Evolutionary conservation across 2,888 invertebrate genomes (phyloP).

Genomic region (Drosophila antonietae): DNA sequence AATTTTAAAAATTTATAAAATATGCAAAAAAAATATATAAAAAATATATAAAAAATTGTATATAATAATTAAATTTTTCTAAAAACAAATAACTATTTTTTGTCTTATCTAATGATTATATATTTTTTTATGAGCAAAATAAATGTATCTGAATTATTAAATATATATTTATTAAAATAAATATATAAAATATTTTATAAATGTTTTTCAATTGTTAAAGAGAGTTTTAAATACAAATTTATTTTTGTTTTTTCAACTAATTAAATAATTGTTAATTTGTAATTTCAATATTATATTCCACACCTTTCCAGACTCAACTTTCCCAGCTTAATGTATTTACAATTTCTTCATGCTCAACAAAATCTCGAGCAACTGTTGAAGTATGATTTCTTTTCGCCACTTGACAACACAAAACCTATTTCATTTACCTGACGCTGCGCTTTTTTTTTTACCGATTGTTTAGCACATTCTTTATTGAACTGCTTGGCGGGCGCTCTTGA

Average conservation of each 20-base stretch:
- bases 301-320: neutral
- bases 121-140: neutral
- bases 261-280: neutral
- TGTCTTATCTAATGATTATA: no score
- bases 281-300: neutral
- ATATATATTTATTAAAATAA: neutral
- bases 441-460: constrained; percentile 30
- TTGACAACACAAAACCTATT: constrained; percentile 10
- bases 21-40: no score
- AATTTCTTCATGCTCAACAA: neutral
- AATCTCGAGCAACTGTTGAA: constrained; percentile 1
- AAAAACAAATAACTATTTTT: no score
- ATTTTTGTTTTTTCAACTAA: no score
- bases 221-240: no score
- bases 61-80: no score
- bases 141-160: no score
- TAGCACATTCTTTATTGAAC: constrained; percentile 63
- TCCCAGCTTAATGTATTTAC: neutral
- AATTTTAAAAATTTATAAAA: no score
- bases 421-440: neutral
- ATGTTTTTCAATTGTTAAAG: no score
- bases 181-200: no score
- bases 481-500: constrained; percentile 40
- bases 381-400: constrained; percentile 7
- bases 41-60: no score